Evolutionary conservation across 2,888 invertebrate genomes (phyloP).

Genomic region (Ichneumon xanthorius): DNA sequence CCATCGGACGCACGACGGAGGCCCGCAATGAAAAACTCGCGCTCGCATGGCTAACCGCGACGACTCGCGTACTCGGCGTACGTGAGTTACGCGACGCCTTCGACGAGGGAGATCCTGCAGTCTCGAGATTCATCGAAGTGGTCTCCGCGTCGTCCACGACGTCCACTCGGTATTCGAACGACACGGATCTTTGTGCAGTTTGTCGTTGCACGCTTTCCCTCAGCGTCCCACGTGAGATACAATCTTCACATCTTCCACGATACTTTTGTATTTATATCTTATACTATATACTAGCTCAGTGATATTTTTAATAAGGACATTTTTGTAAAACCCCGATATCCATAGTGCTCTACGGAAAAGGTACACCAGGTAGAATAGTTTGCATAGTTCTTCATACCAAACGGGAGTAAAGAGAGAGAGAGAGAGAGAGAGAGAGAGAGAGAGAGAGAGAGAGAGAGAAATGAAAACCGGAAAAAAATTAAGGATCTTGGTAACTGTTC

Average conservation of each 20-base stretch:
- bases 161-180: conserved; percentile 39
- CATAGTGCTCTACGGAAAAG: no score
- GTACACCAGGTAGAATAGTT: no score
- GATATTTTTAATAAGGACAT: not conserved
- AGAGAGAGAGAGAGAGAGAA: no score
- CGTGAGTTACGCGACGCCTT: conserved; percentile 81
- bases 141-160: not conserved
- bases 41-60: conserved; percentile 44
- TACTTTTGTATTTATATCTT: not conserved
- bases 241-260: not conserved
- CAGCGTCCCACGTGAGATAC: conserved; percentile 10
- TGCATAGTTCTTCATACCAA: no score
- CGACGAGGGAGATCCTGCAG: not conserved
- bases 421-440: no score
- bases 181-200: conserved; percentile 27
- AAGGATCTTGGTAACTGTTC: no score
- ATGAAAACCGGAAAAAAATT: no score
- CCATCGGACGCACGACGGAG: conserved; percentile 45
- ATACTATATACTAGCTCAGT: not conserved
- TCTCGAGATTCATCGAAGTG: conserved; percentile 3
- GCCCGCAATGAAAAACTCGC: conserved; percentile 55
- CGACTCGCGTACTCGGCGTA: conserved; percentile 71
- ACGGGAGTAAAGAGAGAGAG: no score
- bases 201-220: conserved; percentile 32
- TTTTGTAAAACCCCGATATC: no score